Percentiles rank a stretch among this genome's conserved stretches.
These are phyloP conservation scores for Cyrtorhinus lividipennis DNA, from an alignment of 1,140 invertebrate genomes.

Conservation along the genomic window DNA sequence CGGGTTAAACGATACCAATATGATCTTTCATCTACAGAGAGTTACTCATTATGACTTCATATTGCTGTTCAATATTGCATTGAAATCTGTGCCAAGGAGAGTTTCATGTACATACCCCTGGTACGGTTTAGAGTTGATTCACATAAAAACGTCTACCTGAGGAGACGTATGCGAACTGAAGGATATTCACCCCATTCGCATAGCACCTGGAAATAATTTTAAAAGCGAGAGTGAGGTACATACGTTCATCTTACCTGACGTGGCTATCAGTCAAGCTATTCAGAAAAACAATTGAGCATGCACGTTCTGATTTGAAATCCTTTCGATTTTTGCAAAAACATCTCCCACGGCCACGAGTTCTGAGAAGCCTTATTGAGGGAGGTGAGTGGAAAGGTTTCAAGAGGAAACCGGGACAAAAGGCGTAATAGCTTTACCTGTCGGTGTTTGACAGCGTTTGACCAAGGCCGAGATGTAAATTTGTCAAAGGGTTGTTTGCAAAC, in stretches of 20 bases:
- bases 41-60: too few relatives aligned
- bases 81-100: too few relatives aligned
- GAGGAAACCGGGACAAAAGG: neutral
- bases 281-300: neutral
- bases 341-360: too few relatives aligned
- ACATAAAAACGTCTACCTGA: too few relatives aligned
- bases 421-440: neutral
- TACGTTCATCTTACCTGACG: neutral
- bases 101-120: too few relatives aligned
- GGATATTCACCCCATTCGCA: neutral
- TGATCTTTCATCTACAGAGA: too few relatives aligned
- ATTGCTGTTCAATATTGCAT: too few relatives aligned
- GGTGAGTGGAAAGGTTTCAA: too few relatives aligned
- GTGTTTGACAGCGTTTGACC: neutral
- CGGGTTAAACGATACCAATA: too few relatives aligned
- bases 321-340: conserved; percentile 1
- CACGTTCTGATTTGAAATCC: neutral
- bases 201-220: neutral
- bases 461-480: conserved; percentile 1
- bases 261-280: neutral
- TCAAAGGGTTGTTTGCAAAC: conserved; percentile 8
- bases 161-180: too few relatives aligned
- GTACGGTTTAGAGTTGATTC: too few relatives aligned
- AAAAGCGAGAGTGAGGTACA: neutral
- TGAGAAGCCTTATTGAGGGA: too few relatives aligned